These are phyloP conservation scores for Myiozetetes cayanensis DNA, from an alignment of 2,113 vertebrate species.

Conservation along the genomic window DNA sequence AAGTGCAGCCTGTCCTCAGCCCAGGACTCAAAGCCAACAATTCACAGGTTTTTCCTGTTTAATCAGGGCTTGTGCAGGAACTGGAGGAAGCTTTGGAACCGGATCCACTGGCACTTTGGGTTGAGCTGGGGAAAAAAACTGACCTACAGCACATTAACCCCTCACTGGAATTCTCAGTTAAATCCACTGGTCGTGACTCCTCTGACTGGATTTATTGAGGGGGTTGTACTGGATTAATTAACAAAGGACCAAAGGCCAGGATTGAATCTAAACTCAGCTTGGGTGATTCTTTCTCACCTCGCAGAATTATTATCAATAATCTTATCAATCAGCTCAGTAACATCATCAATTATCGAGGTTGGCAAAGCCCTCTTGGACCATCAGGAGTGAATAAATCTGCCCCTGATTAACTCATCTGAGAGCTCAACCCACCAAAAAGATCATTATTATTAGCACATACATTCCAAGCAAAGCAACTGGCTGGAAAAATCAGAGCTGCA, in stretches of 20 bases:
- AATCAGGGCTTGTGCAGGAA: slow-evolving; percentile 22
- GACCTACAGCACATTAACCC: not conserved
- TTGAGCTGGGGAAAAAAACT: not conserved
- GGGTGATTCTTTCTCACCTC: not conserved
- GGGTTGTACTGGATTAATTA: not conserved
- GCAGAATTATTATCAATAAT: too few relatives aligned
- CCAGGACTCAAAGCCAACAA: not conserved
- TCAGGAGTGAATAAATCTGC: not conserved
- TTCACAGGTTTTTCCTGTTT: slow-evolving; percentile 66
- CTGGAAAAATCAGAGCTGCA: not conserved
- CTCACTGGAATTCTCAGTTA: not conserved
- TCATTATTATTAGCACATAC: not conserved
- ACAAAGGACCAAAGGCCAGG: not conserved
- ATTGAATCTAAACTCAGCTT: not conserved
- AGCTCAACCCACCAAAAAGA: not conserved
- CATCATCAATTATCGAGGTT: too few relatives aligned
- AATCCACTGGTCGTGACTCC: not conserved
- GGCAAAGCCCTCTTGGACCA: not conserved
- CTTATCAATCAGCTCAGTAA: too few relatives aligned
- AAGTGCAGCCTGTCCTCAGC: not conserved
- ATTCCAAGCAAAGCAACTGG: not conserved
- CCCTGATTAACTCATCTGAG: not conserved
- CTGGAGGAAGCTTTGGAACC: slow-evolving; percentile 19
- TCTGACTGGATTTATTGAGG: not conserved
- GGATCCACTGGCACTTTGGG: slow-evolving; percentile 19